Evolutionary conservation across 2,888 invertebrate genomes (phyloP).

Genomic region (Acleris laterana): DNA sequence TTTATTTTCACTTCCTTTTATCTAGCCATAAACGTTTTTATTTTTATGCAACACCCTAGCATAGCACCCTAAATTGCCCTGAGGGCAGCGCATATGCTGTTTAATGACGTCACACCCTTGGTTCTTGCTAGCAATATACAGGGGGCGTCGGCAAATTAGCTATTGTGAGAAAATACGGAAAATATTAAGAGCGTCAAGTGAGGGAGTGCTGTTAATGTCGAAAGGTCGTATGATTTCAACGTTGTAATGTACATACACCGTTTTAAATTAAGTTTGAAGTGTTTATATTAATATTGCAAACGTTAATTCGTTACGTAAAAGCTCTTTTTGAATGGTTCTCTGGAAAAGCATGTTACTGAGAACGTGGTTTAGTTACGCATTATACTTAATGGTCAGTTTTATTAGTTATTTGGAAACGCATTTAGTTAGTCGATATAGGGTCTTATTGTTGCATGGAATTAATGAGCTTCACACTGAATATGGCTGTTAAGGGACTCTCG

Average conservation of each 20-base stretch:
- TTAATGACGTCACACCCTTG: slow-evolving; percentile 58
- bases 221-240: slow-evolving; percentile 6
- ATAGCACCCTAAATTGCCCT: slow-evolving; percentile 4
- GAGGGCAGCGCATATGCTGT: slow-evolving; percentile 54
- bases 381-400: slow-evolving; percentile 24
- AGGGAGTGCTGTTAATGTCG: not conserved
- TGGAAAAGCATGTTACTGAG: not conserved
- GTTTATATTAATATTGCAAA: not conserved
- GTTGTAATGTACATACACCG: not conserved
- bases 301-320: not conserved
- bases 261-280: not conserved
- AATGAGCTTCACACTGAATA: no score
- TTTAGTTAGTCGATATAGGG: not conserved
- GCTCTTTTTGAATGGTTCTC: not conserved
- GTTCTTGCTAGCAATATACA: slow-evolving; percentile 42
- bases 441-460: no score
- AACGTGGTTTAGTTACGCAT: slow-evolving; percentile 11
- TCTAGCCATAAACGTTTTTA: not conserved
- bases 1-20: not conserved
- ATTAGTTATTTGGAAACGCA: slow-evolving; percentile 17
- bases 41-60: slow-evolving; percentile 4
- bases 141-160: slow-evolving; percentile 51
- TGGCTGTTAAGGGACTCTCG: no score
- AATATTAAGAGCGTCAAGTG: slow-evolving; percentile 37
- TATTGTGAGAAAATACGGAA: slow-evolving; percentile 52